These are phyloP conservation scores for Anoncus sp. DNA, from an alignment of 2,888 invertebrate species.

Conservation along the genomic window DNA sequence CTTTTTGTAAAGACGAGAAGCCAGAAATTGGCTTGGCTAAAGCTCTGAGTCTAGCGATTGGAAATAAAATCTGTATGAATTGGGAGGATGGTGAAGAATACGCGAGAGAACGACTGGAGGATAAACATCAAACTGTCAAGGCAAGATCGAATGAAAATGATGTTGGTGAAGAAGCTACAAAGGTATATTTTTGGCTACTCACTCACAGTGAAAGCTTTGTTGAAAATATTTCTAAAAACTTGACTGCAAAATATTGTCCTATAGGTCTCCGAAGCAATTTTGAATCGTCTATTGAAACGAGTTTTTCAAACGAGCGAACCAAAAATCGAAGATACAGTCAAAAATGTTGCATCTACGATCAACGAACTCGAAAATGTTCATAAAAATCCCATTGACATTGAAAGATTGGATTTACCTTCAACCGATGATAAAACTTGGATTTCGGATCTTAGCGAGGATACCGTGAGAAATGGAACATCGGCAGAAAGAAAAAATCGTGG, in stretches of 20 bases:
- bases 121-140: slow-evolving; percentile 34
- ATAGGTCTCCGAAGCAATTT: slow-evolving; percentile 34
- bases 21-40: slow-evolving; percentile 85
- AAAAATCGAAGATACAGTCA: neutral
- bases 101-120: slow-evolving; percentile 81
- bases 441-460: slow-evolving; percentile 21
- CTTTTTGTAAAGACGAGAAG: slow-evolving; percentile 86
- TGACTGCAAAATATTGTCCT: neutral
- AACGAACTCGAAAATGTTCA: neutral
- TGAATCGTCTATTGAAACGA: slow-evolving; percentile 19
- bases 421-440: neutral
- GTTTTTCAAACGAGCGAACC: slow-evolving; percentile 8
- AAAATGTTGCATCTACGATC: neutral
- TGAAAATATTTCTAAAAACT: too few species aligned
- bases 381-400: slow-evolving; percentile 13
- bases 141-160: slow-evolving; percentile 24
- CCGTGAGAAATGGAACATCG: neutral
- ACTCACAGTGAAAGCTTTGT: too few species aligned
- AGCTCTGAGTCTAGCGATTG: slow-evolving; percentile 85
- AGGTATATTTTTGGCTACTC: slow-evolving; percentile 53
- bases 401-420: slow-evolving; percentile 19
- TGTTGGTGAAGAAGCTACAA: slow-evolving; percentile 47
- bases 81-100: slow-evolving; percentile 84
- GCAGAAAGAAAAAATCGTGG: slow-evolving; percentile 4
- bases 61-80: slow-evolving; percentile 84